These are phyloP conservation scores for Andrena bucephala DNA, from an alignment of 2,888 invertebrate genomes.

Conservation along the genomic window DNA sequence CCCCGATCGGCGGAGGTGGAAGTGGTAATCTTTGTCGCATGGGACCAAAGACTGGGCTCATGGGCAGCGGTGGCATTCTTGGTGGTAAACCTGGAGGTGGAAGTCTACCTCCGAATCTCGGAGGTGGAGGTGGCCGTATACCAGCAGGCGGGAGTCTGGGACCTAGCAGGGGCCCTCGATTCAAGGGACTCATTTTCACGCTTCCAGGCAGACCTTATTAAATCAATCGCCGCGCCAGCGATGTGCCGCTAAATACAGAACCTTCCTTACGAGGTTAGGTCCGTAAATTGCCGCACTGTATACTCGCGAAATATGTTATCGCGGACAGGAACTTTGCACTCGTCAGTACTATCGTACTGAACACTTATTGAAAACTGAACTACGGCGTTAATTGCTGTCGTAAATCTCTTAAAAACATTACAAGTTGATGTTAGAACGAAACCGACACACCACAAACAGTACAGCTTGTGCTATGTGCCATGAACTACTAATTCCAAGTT, in stretches of 20 bases:
- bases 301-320: slow-evolving; percentile 11
- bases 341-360: neutral
- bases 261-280: slow-evolving; percentile 38
- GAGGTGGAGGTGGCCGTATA: slow-evolving; percentile 75
- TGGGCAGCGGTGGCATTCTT: slow-evolving; percentile 68
- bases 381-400: neutral
- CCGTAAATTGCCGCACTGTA: slow-evolving; percentile 20
- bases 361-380: slow-evolving; percentile 12
- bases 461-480: neutral
- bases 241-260: slow-evolving; percentile 8
- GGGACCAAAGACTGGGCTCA: slow-evolving; percentile 72
- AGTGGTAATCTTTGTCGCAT: slow-evolving; percentile 73
- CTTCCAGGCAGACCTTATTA: neutral
- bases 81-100: slow-evolving; percentile 73
- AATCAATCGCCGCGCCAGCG: slow-evolving; percentile 10
- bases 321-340: neutral
- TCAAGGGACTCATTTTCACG: slow-evolving; percentile 79
- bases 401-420: slow-evolving; percentile 40
- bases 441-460: slow-evolving; percentile 1
- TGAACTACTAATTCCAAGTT: neutral
- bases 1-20: slow-evolving; percentile 63
- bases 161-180: slow-evolving; percentile 78
- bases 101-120: slow-evolving; percentile 76
- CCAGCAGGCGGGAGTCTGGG: slow-evolving; percentile 75
- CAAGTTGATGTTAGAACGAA: slow-evolving; percentile 16